Evolutionary conservation across 2,888 invertebrate species (phyloP), one percentile per base, ranked within the genome.

Genomic region (Tetramorium bicarinatum): DNA sequence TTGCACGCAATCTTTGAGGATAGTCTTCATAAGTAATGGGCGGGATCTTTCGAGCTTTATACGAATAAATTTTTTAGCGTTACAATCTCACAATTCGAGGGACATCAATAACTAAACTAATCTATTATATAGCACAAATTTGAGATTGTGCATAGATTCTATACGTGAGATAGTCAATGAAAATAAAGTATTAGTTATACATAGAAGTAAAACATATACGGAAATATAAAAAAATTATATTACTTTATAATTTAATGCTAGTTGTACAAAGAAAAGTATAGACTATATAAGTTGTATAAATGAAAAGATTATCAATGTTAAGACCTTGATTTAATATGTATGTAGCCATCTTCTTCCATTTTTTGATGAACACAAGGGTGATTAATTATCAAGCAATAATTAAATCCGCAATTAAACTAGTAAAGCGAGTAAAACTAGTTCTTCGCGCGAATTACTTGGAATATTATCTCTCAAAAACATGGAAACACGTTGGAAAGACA

Each of bases 71-170:
- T 69, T 77, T 77, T 44, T 18, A 18, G 18, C 8, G 21, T 34
- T 47, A 44, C 44, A 41, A 52, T 80, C 56, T 67, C 6, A 6
- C 29, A 3, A 62, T 54, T 34, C n/a, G 25, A 18, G 64, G 47
- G 52, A 41, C 49, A 80, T 62, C 69, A 67, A 77, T 84, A 67
- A 64, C 52, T 74, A 15, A 71, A 85, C 87, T 84, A 38, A 74
- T 44, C 15, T 80, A 71, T 81, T 69, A 81, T 66, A 75, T 72
- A 82, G 83, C 59, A 56, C 34, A 84, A 83, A 85, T 77, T 15
- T 41, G 13, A 82, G 54, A 83, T 86, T 86, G 8, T 66, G 54
- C 29, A 44, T 11, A n/a, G 21, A 13, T 64, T 4, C 15, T 6
- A 29, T 21, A 44, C 8, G 38, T 29, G 54, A n/a, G 25, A 41